Conservation (phyloP, 2,113 vertebrate species). For the Chelonoidis abingdonii region DNA sequence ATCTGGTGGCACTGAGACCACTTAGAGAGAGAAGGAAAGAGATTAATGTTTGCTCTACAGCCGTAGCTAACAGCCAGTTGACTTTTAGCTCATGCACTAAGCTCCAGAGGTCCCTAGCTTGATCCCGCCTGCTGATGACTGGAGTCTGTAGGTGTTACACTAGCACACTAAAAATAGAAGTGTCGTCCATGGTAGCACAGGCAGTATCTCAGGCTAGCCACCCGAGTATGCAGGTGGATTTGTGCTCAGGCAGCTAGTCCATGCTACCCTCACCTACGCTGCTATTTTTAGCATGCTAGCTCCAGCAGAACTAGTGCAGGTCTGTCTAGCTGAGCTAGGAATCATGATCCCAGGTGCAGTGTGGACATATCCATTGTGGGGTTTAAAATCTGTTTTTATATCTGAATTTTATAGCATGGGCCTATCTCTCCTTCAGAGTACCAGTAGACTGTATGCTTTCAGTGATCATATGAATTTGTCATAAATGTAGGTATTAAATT, state of each 20-base stretch:
- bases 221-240: background rate
- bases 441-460: background rate
- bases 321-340: background rate
- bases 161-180: background rate
- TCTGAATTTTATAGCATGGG: background rate
- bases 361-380: background rate
- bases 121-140: rapidly evolving
- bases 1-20: too few relatives aligned
- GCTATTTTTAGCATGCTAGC: background rate
- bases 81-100: too few relatives aligned
- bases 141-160: too few relatives aligned
- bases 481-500: conserved; percentile 10
- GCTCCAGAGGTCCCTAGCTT: too few relatives aligned
- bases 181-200: background rate
- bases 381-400: background rate
- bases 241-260: background rate
- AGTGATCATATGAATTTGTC: background rate
- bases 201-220: background rate
- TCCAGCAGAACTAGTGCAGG: background rate
- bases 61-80: too few relatives aligned
- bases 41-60: too few relatives aligned
- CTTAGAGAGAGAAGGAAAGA: too few relatives aligned
- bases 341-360: background rate
- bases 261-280: background rate
- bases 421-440: background rate